Evolutionary conservation across 2,797 vertebrate species (phyloP).

Genomic region (Fundulus diaphanus): DNA sequence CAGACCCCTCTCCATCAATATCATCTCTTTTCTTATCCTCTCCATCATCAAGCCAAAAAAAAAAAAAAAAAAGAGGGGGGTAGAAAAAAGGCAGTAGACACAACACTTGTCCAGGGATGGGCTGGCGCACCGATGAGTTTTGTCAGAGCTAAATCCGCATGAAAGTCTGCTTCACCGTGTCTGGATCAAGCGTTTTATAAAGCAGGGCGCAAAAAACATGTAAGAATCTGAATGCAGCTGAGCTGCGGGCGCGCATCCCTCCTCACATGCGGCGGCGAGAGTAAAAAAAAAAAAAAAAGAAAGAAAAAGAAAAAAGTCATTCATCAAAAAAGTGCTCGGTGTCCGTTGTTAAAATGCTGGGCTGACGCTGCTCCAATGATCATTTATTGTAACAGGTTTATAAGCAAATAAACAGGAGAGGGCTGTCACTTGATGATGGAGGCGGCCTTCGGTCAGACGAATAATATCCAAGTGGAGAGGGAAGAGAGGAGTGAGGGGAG

Average conservation of each 20-base stretch:
- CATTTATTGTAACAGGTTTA: slow-evolving; percentile 99
- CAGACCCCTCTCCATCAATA: slow-evolving; percentile 98
- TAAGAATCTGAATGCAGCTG: slow-evolving; percentile 91
- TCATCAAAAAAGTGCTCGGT: slow-evolving; percentile 92
- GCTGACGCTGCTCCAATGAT: slow-evolving; percentile 99
- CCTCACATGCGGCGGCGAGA: slow-evolving; percentile 71
- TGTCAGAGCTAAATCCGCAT: slow-evolving; percentile 93
- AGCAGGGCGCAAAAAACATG: slow-evolving; percentile 88
- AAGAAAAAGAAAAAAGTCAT: slow-evolving; percentile 93
- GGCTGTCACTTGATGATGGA: slow-evolving; percentile 99
- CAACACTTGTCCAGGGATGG: slow-evolving; percentile 83
- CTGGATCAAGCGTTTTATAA: slow-evolving; percentile 86
- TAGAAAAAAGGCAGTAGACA: slow-evolving; percentile 13
- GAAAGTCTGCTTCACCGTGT: slow-evolving; percentile 85
- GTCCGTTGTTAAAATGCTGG: slow-evolving; percentile 96
- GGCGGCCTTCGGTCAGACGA: slow-evolving; percentile 98
- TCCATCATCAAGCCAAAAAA: slow-evolving; percentile 93
- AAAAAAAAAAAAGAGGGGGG: background rate
- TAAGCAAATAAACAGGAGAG: slow-evolving; percentile 99
- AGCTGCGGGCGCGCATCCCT: slow-evolving; percentile 91
- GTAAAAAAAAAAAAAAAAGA: slow-evolving; percentile 63
- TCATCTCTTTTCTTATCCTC: slow-evolving; percentile 99
- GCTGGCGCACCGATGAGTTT: slow-evolving; percentile 89
- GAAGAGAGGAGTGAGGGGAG: slow-evolving; percentile 91
- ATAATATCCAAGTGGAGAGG: slow-evolving; percentile 96